A percentile compares a stretch with the other conserved stretches of the same genome.
Conservation (phyloP, 2,113 vertebrate species). For the Castor canadensis region DNA sequence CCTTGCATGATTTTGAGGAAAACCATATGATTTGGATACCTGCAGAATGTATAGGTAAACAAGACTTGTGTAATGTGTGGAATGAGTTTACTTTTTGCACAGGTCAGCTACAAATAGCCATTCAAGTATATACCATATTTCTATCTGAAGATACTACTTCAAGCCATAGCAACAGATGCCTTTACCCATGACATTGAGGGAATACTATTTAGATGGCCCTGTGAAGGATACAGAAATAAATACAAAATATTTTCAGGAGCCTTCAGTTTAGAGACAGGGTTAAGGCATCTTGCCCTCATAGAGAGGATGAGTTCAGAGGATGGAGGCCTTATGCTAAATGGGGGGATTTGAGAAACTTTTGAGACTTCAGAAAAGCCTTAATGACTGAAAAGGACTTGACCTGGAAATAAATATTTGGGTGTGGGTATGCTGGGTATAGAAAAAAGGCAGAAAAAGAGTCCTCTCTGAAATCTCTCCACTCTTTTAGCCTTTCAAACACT, state of each 20-base stretch:
- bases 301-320: not conserved
- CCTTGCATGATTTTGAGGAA: not conserved
- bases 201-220: not conserved
- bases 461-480: not conserved
- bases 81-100: not conserved
- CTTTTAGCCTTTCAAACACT: not conserved
- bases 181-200: not conserved
- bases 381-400: not conserved
- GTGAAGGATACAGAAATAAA: not conserved
- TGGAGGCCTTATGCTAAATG: not conserved
- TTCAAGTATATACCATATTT: not conserved
- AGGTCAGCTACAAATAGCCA: not conserved
- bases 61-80: not conserved
- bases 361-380: not conserved
- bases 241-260: not conserved
- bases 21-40: not conserved
- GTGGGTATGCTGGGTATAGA: not conserved
- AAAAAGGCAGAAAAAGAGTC: not conserved
- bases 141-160: not conserved
- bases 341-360: not conserved
- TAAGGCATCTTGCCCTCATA: not conserved
- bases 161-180: not conserved
- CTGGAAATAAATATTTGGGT: not conserved
- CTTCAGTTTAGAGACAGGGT: not conserved
- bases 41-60: not conserved